A percentile compares a stretch with the other conserved stretches of the same genome.
Conservation (phyloP, 2,113 vertebrate species). For the Sturnus vulgaris region DNA sequence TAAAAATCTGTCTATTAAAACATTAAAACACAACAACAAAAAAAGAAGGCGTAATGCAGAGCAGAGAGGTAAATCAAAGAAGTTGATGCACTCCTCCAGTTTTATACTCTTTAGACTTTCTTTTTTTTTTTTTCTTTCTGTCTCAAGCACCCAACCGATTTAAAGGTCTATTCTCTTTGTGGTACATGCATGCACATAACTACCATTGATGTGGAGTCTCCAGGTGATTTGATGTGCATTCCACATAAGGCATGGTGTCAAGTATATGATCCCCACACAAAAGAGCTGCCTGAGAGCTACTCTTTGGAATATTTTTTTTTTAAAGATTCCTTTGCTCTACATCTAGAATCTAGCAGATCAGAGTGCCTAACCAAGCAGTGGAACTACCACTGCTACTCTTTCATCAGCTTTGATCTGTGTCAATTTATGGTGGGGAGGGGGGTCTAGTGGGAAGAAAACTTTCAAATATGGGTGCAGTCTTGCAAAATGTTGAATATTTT, state of each 20-base stretch:
- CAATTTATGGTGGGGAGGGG: neutral
- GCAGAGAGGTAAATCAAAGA: neutral
- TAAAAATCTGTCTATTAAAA: neutral
- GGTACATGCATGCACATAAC: conserved; percentile 56
- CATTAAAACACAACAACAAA: neutral
- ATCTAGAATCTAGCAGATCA: conserved; percentile 42
- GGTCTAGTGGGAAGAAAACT: neutral
- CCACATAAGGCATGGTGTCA: conserved; percentile 66
- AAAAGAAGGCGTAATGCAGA: neutral
- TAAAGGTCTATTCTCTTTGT: conserved; percentile 50
- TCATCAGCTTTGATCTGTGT: conserved; percentile 6
- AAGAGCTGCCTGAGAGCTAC: conserved; percentile 42
- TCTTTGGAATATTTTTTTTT: neutral
- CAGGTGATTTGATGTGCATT: conserved; percentile 69
- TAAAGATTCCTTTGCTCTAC: neutral
- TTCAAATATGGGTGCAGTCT: neutral
- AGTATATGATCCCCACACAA: conserved; percentile 47
- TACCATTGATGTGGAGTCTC: conserved; percentile 56
- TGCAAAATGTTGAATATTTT: neutral
- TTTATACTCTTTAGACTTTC: neutral
- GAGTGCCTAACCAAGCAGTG: conserved; percentile 37
- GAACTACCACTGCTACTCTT: conserved; percentile 9
- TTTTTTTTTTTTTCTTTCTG: neutral
- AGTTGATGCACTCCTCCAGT: neutral
- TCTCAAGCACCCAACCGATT: conserved; percentile 17